Base-by-base conservation (phyloP, 2,888 invertebrate genomes). In the Drosophila nigritarsus region DNA sequence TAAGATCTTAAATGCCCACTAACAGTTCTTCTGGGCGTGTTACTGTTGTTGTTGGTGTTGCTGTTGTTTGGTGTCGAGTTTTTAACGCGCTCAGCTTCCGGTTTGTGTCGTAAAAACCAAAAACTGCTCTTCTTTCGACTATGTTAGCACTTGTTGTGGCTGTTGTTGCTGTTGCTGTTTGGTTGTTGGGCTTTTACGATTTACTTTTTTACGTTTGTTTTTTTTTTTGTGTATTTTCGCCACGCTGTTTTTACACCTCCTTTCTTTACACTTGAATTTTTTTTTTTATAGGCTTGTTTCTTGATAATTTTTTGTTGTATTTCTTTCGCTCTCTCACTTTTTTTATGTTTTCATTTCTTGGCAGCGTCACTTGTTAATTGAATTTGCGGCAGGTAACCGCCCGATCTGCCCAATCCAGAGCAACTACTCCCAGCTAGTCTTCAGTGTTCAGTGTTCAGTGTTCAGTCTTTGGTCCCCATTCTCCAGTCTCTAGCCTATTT, bases 361-460 rank as follows among this genome's bases (percentile, higher is more conserved):
- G 40, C 55, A 56, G 54, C 50, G 63, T 65, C 53, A 71, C 65
- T 62, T 72, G 67, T 85, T 85, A 86, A 86, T 86, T 89, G 85
- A 86, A 89, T 89, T 89, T 86, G 85, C 59, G 90, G 88, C 85
- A 54, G 67, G 66, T 55, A 62, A 58, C 36, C 66, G 54, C 66
- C 67, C 65, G 60, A 27, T 18, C 42, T 24, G 66, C 50, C 65
- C 45, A 56, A 48, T 18, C 69, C 48, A 29, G n/a, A 27, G 27
- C 50, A 18, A 55, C 55, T 27, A 13, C 27, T 36, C 18, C 36
- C 29, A 38, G 27, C 29, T 50, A 29, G 45, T 45, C 51, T 59
- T 49, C 55, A 38, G 24, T 36, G n/a, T 20, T 15, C 15, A 30
- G 24, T 36, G n/a, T 32, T 8, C 15, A 30, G 20, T 29, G 0